Conservation (phyloP, 2,888 invertebrate genomes). For the Polyploca ridens region DNA sequence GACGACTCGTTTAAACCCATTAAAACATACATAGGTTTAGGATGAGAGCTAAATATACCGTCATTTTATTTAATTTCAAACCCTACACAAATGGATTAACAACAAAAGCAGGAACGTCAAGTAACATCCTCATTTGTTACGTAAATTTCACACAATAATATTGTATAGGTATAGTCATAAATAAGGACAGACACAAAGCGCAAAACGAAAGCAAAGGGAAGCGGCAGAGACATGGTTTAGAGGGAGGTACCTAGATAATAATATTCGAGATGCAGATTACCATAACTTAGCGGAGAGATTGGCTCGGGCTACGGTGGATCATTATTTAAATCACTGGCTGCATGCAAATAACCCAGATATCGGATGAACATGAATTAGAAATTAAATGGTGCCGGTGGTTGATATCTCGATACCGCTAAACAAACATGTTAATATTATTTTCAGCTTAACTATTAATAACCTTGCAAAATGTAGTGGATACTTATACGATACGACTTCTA, state of each 20-base stretch:
- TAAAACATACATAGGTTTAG: background rate
- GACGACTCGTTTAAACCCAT: too few relatives aligned
- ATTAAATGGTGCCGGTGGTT: slow-evolving; percentile 37
- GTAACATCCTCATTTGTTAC: slow-evolving; percentile 30
- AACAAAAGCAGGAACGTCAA: slow-evolving; percentile 13
- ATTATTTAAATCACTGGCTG: slow-evolving; percentile 62
- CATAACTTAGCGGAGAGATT: slow-evolving; percentile 60
- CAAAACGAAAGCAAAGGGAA: slow-evolving; percentile 47
- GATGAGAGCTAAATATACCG: background rate
- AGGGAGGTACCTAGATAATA: slow-evolving; percentile 47
- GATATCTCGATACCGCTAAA: slow-evolving; percentile 28
- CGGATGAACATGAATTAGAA: slow-evolving; percentile 51
- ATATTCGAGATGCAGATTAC: slow-evolving; percentile 57
- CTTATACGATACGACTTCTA: background rate
- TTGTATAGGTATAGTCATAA: slow-evolving; percentile 49
- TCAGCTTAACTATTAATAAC: too few relatives aligned
- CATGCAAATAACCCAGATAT: slow-evolving; percentile 53
- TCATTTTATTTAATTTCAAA: background rate
- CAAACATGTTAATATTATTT: slow-evolving; percentile 25
- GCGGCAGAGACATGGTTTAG: slow-evolving; percentile 44
- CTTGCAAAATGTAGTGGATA: too few relatives aligned
- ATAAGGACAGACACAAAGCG: slow-evolving; percentile 52
- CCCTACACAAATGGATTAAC: slow-evolving; percentile 15
- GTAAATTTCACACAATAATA: slow-evolving; percentile 44
- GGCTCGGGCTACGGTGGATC: slow-evolving; percentile 48